A percentile compares a stretch with the other conserved stretches of the same genome.
phyloP scores from a whole-genome alignment of 53 echinoderm and acorn worm genomes.

The Patiria pectinifera region DNA sequence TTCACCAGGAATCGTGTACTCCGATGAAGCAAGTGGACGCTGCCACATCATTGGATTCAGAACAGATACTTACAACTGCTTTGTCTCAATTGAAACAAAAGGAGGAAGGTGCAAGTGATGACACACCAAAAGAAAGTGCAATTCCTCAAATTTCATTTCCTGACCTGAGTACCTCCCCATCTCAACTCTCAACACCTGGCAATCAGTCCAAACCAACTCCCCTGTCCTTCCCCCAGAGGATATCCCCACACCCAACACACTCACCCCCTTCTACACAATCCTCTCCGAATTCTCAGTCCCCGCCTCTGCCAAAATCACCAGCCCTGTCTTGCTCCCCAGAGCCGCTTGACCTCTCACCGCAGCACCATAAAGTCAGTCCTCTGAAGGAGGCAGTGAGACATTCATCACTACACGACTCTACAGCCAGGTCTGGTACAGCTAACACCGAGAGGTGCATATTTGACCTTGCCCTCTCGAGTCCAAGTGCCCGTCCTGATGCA shows the following conservation, averaged over 20 bases:
- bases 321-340: conserved; percentile 40
- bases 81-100: not conserved
- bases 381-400: not conserved
- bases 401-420: not conserved
- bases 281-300: conserved; percentile 37
- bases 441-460: conserved; percentile 26
- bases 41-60: not conserved
- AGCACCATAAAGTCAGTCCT: not conserved
- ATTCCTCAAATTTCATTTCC: not conserved
- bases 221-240: not conserved
- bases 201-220: not conserved
- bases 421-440: not conserved
- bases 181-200: not conserved
- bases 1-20: not conserved
- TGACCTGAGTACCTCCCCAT: not conserved
- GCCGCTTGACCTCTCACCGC: conserved; percentile 56
- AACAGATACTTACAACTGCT: not conserved
- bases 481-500: not conserved
- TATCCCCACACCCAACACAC: conserved; percentile 49
- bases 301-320: conserved; percentile 49
- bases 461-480: not conserved
- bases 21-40: not conserved
- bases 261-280: conserved; percentile 51
- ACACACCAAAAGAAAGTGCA: not conserved
- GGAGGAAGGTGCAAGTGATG: not conserved